phyloP scores from a whole-genome alignment of 2,888 invertebrate genomes.

The Xiphydria camelus region DNA sequence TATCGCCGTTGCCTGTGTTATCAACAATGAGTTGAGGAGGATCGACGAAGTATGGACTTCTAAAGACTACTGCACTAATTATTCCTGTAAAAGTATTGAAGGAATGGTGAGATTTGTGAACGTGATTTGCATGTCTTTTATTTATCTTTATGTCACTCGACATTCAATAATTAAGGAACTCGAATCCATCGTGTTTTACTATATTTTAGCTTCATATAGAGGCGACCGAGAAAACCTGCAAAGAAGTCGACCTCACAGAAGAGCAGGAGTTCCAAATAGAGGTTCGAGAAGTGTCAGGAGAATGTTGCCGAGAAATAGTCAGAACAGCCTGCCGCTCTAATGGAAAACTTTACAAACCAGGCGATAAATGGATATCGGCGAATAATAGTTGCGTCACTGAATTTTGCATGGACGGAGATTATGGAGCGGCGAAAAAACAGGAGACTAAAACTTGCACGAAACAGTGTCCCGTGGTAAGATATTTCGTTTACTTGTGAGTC shows the following conservation, averaged over 20 bases:
- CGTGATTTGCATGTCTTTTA: too few relatives aligned
- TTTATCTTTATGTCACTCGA: too few relatives aligned
- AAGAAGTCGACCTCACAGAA: conserved; percentile 53
- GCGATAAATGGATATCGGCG: conserved; percentile 59
- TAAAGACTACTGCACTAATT: conserved; percentile 66
- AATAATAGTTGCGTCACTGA: conserved; percentile 62
- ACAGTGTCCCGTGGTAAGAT: conserved; percentile 54
- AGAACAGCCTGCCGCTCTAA: conserved; percentile 64
- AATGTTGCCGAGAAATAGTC: conserved; percentile 64
- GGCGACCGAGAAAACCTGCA: conserved; percentile 61
- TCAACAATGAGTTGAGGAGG: conserved; percentile 58
- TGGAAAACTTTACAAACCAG: conserved; percentile 59
- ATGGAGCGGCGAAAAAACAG: conserved; percentile 57
- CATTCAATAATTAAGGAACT: too few relatives aligned
- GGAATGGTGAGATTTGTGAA: conserved; percentile 60
- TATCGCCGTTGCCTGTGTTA: conserved; percentile 65
- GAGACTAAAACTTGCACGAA: conserved; percentile 58
- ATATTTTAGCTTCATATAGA: conserved; percentile 63
- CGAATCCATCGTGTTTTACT: too few relatives aligned
- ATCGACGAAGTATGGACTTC: conserved; percentile 66
- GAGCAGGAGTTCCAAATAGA: conserved; percentile 61
- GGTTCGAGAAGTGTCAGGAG: conserved; percentile 56
- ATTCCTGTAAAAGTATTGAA: conserved; percentile 63
- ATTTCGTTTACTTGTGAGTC: not conserved
- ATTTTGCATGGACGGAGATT: conserved; percentile 58